Evolutionary conservation across 1,140 invertebrate species (phyloP), one percentile per base, ranked within the genome.

Genomic region (Batillaria attramentaria): DNA sequence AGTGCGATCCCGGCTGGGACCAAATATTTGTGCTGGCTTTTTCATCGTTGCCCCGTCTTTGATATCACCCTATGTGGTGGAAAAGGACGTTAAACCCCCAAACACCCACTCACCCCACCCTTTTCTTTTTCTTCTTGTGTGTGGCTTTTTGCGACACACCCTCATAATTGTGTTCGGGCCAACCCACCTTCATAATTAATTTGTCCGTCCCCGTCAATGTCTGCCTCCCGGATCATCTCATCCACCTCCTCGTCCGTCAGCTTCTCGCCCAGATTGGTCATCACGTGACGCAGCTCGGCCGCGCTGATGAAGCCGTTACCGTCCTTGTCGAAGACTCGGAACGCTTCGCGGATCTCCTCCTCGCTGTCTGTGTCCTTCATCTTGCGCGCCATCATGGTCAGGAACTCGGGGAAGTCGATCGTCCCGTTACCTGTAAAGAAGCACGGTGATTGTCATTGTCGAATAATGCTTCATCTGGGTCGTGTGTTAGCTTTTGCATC

Each of bases 381-480:
- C 94, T 99, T 99, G 89, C 96, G 94, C 42, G 96, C 96, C 96
- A 98, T 98, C 95, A 98, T 97, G 90, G 96, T 95, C 54, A 96
- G 91, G 88, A 95, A 97, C 90, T 98, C 97, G 88, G 97, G 97
- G 92, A 98, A 99, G 92, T 99, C 98, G 93, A 99, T 99, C 88
- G 97, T 99, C 85, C 98, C 98, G 92, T 99, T 99, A 87, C 97
- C 97, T 99, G 98, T n/a, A n/a, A n/a, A n/a, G n/a, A n/a, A n/a
- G n/a, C n/a, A 66, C 62, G 28, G 28, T 50, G 10, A 50, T 50
- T 50, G 46, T 50, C 46, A 10, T 50, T 10, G n/a, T n/a, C n/a
- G n/a, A n/a, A n/a, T n/a, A n/a, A n/a, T n/a, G n/a, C n/a, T n/a
- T n/a, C n/a, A n/a, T n/a, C n/a, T n/a, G n/a, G n/a, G n/a, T n/a